phyloP scores from a whole-genome alignment of 2,113 vertebrate species.

The Chiloscyllium plagiosum region DNA sequence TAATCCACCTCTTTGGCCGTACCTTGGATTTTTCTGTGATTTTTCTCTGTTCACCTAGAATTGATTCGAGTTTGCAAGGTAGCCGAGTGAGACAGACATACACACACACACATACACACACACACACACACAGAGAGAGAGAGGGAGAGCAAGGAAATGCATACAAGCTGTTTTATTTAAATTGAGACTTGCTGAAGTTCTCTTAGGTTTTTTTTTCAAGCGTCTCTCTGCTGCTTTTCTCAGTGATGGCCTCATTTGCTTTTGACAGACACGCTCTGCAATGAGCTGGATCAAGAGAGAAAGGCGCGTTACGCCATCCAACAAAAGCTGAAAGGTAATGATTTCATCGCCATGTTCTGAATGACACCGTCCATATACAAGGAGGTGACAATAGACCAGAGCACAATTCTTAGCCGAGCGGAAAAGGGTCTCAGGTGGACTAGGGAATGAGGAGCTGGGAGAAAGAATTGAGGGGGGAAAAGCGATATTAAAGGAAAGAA shows the following conservation, averaged over 20 bases:
- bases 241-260: conserved; percentile 38
- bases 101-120: too few species aligned
- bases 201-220: background rate
- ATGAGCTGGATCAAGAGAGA: conserved; percentile 86
- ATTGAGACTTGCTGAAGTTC: background rate
- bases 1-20: conserved; percentile 42
- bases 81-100: background rate
- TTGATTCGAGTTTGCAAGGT: background rate
- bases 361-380: conserved; percentile 35
- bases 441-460: background rate
- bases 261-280: conserved; percentile 79
- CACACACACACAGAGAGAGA: too few species aligned
- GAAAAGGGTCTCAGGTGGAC: conserved; percentile 39
- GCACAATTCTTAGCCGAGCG: background rate
- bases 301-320: conserved; percentile 89
- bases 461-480: background rate
- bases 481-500: background rate
- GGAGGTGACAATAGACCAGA: background rate
- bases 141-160: too few species aligned
- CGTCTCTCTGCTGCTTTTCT: background rate
- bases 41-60: background rate
- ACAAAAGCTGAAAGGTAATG: conserved; percentile 88
- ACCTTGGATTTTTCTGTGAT: background rate
- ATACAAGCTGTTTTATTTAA: background rate
- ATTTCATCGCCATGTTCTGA: conserved; percentile 41